phyloP scores from a whole-genome alignment of 2,888 invertebrate species.

The Amphipoea lucens region DNA sequence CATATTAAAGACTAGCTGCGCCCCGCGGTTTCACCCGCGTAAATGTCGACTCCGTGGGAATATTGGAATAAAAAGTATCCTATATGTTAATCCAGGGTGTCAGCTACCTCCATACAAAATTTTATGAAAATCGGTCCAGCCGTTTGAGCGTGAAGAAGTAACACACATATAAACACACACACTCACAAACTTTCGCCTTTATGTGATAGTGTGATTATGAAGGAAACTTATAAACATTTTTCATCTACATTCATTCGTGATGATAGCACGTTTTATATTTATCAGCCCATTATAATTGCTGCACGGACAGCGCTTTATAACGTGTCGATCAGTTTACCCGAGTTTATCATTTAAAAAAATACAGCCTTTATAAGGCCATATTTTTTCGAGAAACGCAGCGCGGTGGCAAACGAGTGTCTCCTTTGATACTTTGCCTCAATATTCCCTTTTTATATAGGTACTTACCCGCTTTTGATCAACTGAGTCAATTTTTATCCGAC shows the following conservation, averaged over 20 bases:
- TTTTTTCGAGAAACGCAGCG: conserved; percentile 24
- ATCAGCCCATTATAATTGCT: background rate
- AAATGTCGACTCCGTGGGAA: no score
- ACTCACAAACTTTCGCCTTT: no score
- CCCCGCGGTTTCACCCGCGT: no score
- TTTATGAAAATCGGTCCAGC: no score
- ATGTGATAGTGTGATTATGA: no score
- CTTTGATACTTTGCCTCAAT: conserved; percentile 20
- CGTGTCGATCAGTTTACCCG: background rate
- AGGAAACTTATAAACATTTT: background rate
- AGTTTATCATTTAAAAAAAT: background rate
- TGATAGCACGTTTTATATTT: background rate
- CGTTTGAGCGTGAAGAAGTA: no score
- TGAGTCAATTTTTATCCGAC: conserved; percentile 10
- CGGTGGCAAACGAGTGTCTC: conserved; percentile 1
- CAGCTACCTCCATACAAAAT: no score
- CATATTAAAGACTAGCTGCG: no score
- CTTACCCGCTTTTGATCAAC: conserved; percentile 4
- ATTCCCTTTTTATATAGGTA: conserved; percentile 13
- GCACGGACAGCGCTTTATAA: background rate
- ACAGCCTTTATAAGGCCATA: conserved; percentile 1
- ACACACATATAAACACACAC: no score
- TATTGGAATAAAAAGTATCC: no score
- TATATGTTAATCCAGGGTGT: no score
- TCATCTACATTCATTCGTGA: background rate